phyloP scores from a whole-genome alignment of 2,888 invertebrate species.

The Salticus scenicus region DNA sequence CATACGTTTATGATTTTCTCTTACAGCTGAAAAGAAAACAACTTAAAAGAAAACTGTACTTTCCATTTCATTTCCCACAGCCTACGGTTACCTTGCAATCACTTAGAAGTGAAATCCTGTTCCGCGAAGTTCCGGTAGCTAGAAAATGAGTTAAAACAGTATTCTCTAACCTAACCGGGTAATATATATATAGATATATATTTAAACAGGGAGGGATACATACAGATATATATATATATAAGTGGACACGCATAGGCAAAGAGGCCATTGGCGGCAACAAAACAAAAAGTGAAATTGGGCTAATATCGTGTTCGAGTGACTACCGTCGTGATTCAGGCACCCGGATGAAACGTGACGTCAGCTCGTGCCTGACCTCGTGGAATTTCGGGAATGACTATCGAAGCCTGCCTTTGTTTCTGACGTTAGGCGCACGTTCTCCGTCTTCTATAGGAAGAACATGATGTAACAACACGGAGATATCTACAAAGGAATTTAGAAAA shows the following conservation, averaged over 20 bases:
- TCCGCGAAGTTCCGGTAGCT: constrained; percentile 63
- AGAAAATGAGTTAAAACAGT: not conserved
- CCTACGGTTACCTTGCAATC: not conserved
- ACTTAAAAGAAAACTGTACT: not conserved
- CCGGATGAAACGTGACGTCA: constrained; percentile 69
- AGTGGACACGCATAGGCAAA: not conserved
- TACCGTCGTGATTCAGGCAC: constrained; percentile 61
- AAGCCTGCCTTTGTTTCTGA: constrained; percentile 47
- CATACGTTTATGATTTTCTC: not conserved
- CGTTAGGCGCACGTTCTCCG: constrained; percentile 35
- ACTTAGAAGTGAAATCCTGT: not conserved
- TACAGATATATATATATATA: not conserved
- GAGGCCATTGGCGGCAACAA: constrained; percentile 9
- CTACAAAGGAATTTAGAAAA: constrained; percentile 3
- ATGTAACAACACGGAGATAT: constrained; percentile 42
- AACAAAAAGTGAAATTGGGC: constrained; percentile 50
- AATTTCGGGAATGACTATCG: constrained; percentile 61
- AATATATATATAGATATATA: not conserved
- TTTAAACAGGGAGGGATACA: not conserved
- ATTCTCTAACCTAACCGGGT: not conserved
- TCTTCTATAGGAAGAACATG: constrained; percentile 25
- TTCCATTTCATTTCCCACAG: not conserved
- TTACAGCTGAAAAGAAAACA: not conserved
- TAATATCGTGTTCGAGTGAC: constrained; percentile 60
- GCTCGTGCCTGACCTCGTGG: constrained; percentile 64